Base-by-base conservation (phyloP, 2,797 vertebrate genomes). In the Labeo calbasu region DNA sequence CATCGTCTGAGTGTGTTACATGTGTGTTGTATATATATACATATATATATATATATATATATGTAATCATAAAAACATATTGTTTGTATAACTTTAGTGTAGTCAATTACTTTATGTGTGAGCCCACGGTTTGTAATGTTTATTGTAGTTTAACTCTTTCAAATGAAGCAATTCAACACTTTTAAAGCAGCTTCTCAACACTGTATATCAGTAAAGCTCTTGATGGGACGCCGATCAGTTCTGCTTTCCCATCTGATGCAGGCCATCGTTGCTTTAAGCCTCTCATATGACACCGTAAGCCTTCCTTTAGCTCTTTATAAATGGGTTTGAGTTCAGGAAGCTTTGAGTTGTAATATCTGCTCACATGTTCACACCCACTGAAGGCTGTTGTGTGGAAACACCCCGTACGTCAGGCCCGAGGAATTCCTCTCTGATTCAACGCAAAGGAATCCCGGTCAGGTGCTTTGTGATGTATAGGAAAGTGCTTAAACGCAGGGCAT, bases 381-480 rank as follows among this genome's bases (percentile, higher is more conserved):
- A 59, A 69, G 50, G 69, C 66, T 69, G 65, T 69, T 46, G 48
- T 68, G 88, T 80, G 85, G 85, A 90, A 92, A 91, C 90, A 88
- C 87, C 90, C 85, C n/a, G 79, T 91, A 90, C 92, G 81, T 92
- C 90, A 93, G 28, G 5, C 13, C 81, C 21, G 43, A 86, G 90
- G 87, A 91, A 89, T 90, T 86, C 84, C 89, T 88, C 66, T 77
- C 68, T 25, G 82, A 91, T 83, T 87, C 66, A 83, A 77, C 84
- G 83, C 80, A 23, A 85, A 87, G 84, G 88, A 86, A 91, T 86
- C 81, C 79, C 80, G 55, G 89, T 87, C 86, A 86, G 85, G 76
- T 87, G 88, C 55, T 5, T 50, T 79, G 87, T 84, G 87, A 79
- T 84, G 72, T 87, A 72, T 84, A 69, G 83, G 84, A 90, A 90